Evolutionary conservation across 2,797 vertebrate genomes (phyloP).

Genomic region (Gambelia wislizenii): DNA sequence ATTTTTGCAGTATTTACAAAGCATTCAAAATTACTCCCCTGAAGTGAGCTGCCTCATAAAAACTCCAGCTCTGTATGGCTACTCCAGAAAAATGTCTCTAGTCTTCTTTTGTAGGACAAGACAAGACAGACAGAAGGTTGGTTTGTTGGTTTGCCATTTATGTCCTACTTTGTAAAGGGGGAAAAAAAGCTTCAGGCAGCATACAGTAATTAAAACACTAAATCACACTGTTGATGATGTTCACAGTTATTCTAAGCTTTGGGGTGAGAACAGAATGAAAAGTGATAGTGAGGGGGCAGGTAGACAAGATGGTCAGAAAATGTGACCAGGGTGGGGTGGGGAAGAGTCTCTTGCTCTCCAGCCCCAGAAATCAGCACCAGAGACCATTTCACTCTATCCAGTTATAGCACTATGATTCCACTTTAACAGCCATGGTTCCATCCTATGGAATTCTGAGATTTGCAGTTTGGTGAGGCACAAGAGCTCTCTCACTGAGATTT

Average conservation of each 20-base stretch:
- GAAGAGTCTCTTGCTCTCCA: not conserved
- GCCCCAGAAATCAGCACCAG: not conserved
- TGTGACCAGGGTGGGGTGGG: no score
- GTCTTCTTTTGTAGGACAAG: no score
- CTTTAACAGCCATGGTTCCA: no score
- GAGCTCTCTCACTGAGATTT: no score
- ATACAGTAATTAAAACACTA: conserved; percentile 34
- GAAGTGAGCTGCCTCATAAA: no score
- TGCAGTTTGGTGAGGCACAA: no score
- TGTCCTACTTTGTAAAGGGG: no score
- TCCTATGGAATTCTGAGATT: no score
- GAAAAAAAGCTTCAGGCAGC: not conserved
- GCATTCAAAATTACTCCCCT: not conserved
- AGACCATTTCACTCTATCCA: no score
- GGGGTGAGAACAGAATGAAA: not conserved
- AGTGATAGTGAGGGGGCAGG: not conserved
- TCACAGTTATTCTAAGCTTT: conserved; percentile 1
- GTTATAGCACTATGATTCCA: no score
- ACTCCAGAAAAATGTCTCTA: not conserved
- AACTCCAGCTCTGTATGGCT: not conserved
- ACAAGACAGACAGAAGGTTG: not conserved
- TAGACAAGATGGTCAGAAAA: not conserved
- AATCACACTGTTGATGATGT: not conserved
- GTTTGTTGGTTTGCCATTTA: not conserved
- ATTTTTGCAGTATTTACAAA: not conserved